These are phyloP conservation scores for Zoanthus gigantus DNA, from an alignment of 92 coral and sea anemone genomes.

Conservation along the genomic window DNA sequence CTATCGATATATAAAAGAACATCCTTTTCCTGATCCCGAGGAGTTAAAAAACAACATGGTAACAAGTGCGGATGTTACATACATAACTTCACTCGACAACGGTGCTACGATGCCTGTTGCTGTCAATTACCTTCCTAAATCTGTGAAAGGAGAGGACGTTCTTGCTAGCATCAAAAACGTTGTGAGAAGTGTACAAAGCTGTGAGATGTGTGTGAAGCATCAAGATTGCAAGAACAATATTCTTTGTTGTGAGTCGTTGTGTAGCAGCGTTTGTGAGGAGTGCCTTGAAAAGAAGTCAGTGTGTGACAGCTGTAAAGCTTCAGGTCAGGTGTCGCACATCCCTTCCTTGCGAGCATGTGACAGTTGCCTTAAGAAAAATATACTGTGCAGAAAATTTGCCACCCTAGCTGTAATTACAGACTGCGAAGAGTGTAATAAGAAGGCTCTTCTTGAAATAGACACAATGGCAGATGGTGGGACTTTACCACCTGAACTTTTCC, in stretches of 20 bases:
- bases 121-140: conserved; percentile 65
- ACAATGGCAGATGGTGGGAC: conserved; percentile 27
- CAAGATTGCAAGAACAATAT: conserved; percentile 19
- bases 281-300: conserved; percentile 32
- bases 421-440: conserved; percentile 34
- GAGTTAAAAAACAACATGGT: conserved; percentile 58
- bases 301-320: conserved; percentile 24
- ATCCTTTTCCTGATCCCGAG: conserved; percentile 53
- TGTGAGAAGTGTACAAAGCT: conserved; percentile 57
- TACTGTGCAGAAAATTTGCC: conserved; percentile 36
- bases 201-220: conserved; percentile 21
- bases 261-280: conserved; percentile 41
- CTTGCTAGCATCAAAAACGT: conserved; percentile 45
- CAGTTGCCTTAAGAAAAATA: conserved; percentile 23
- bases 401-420: conserved; percentile 43
- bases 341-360: conserved; percentile 49
- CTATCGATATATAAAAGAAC: conserved; percentile 30
- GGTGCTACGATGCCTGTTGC: conserved; percentile 68
- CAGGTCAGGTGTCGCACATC: conserved; percentile 42
- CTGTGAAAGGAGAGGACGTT: conserved; percentile 59
- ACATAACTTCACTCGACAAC: conserved; percentile 62
- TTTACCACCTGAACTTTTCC: conserved; percentile 42
- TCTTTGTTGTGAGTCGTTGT: conserved; percentile 16
- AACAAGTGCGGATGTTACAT: conserved; percentile 62
- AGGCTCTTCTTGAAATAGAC: conserved; percentile 41